phyloP scores from a whole-genome alignment of 2,888 invertebrate genomes.

The Leucophenga montana region DNA sequence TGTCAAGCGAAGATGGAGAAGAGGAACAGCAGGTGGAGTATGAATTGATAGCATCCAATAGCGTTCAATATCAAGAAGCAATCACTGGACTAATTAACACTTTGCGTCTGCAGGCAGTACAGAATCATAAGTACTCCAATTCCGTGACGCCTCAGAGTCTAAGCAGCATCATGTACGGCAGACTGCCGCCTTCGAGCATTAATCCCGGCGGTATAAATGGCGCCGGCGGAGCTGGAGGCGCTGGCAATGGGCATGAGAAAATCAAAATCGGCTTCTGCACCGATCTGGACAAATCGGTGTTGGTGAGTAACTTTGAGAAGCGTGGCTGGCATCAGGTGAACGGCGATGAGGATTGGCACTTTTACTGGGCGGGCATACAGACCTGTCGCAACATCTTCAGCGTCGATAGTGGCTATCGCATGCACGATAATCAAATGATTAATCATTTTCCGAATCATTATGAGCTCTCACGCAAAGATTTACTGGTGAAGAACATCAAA shows the following conservation, averaged over 20 bases:
- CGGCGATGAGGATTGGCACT: constrained; percentile 95
- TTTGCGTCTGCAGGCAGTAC: constrained; percentile 29
- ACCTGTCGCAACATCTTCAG: constrained; percentile 92
- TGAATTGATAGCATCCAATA: not conserved
- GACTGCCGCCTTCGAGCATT: constrained; percentile 41
- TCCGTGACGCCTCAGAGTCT: not conserved
- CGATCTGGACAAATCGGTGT: constrained; percentile 90
- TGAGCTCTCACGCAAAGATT: constrained; percentile 94
- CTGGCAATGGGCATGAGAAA: constrained; percentile 58
- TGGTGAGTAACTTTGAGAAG: constrained; percentile 92
- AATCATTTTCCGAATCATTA: constrained; percentile 98
- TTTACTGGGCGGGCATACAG: constrained; percentile 94
- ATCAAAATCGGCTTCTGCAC: constrained; percentile 70
- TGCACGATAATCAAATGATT: constrained; percentile 94
- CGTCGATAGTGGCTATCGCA: constrained; percentile 90
- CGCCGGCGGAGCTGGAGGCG: constrained; percentile 12
- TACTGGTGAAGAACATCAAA: constrained; percentile 95
- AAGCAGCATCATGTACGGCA: constrained; percentile 53
- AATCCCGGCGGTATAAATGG: constrained; percentile 30
- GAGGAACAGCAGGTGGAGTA: constrained; percentile 20
- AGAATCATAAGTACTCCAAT: not conserved
- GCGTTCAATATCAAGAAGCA: not conserved
- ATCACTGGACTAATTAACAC: not conserved
- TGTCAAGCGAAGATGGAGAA: no score
- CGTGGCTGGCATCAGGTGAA: constrained; percentile 89